phyloP scores from a whole-genome alignment of 2,113 vertebrate genomes.

The Nothoprocta perdicaria region DNA sequence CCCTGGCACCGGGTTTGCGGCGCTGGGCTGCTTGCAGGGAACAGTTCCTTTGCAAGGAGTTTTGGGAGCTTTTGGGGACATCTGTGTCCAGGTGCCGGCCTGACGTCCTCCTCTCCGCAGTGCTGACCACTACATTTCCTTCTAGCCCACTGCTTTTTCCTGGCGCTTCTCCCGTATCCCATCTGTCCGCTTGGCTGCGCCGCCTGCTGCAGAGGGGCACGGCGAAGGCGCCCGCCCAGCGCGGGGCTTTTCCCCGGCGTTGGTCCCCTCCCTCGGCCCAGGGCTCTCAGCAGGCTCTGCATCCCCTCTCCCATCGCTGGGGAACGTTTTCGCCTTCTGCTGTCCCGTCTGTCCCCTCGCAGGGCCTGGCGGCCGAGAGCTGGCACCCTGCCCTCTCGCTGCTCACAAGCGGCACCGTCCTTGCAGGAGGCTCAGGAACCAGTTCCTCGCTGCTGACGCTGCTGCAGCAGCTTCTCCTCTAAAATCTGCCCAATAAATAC shows the following conservation, averaged over 20 bases:
- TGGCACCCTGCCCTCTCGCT: not conserved
- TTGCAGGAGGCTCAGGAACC: not conserved
- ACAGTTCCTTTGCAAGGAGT: not conserved
- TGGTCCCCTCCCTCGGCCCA: not conserved
- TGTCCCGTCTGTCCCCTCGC: not conserved
- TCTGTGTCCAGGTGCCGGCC: not conserved
- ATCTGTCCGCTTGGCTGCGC: not conserved
- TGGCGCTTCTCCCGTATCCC: conserved; percentile 17
- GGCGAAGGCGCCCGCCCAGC: not conserved
- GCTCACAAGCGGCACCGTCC: not conserved
- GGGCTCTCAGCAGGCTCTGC: not conserved
- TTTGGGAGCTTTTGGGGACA: not conserved
- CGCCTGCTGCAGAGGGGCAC: fast-evolving
- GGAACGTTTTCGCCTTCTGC: not conserved
- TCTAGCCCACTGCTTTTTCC: conserved; percentile 6
- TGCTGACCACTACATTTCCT: not conserved
- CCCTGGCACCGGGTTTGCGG: not conserved
- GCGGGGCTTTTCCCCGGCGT: not conserved
- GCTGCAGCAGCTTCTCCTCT: not conserved
- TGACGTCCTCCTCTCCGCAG: not conserved
- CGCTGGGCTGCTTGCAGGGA: not conserved
- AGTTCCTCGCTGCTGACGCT: not conserved
- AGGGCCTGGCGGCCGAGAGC: not conserved
- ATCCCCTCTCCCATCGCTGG: not conserved
- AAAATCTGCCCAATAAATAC: not conserved